A percentile compares a stretch with the other conserved stretches of the same genome.
Conservation (phyloP, 2,888 invertebrate species). For the Neocrepidodera transversa region DNA sequence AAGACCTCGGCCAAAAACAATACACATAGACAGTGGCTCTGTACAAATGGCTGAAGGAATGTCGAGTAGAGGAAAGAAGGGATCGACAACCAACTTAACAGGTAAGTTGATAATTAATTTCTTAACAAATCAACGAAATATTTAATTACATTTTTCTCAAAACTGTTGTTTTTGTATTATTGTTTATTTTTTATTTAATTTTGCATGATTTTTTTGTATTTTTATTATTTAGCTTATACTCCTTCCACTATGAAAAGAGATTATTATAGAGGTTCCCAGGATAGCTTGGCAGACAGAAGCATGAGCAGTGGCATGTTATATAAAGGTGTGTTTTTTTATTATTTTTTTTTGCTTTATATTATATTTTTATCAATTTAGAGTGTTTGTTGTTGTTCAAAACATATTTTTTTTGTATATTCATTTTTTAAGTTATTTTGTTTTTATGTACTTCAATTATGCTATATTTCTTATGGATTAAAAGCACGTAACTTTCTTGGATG, state of each 20-base stretch:
- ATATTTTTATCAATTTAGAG: background rate
- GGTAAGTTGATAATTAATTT: constrained; percentile 64
- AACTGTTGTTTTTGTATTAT: constrained; percentile 33
- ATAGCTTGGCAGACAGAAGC: constrained; percentile 79
- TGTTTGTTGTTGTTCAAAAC: too few relatives aligned
- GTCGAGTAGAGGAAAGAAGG: constrained; percentile 78
- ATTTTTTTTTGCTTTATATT: constrained; percentile 22
- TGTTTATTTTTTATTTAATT: constrained; percentile 25
- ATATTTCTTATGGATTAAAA: too few relatives aligned
- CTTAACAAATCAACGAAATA: constrained; percentile 25
- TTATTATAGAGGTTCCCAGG: constrained; percentile 91
- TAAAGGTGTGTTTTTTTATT: constrained; percentile 69
- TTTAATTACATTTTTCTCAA: too few relatives aligned
- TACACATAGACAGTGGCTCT: constrained; percentile 85
- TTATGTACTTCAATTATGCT: too few relatives aligned
- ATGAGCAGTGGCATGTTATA: constrained; percentile 68
- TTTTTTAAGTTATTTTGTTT: too few relatives aligned
- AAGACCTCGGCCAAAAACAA: constrained; percentile 87
- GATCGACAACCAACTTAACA: constrained; percentile 82
- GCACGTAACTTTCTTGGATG: too few relatives aligned
- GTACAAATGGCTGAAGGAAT: constrained; percentile 80
- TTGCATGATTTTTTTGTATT: constrained; percentile 48
- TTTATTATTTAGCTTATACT: constrained; percentile 53
- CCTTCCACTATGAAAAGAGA: constrained; percentile 82
- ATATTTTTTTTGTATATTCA: too few relatives aligned